Conservation (phyloP, 2,113 vertebrate genomes). For the Ochotona princeps region DNA sequence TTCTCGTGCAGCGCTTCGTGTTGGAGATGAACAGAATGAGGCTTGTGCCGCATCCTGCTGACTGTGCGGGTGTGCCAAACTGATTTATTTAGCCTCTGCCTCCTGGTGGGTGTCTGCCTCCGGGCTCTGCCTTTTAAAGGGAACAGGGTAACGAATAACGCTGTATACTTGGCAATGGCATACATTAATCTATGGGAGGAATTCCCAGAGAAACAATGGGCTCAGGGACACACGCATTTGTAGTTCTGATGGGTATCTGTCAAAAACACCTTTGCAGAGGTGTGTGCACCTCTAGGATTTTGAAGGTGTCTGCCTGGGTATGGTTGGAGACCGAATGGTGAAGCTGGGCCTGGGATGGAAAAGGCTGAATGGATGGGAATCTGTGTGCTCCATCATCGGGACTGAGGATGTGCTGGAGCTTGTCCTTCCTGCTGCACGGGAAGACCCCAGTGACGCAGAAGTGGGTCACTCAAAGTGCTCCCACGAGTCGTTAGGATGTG, state of each 20-base stretch:
- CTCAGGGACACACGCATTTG: rapidly evolving
- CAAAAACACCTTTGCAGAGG: neutral
- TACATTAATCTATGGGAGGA: rapidly evolving
- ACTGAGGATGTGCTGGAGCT: rapidly evolving
- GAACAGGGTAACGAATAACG: rapidly evolving
- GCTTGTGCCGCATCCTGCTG: rapidly evolving
- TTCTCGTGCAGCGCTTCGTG: rapidly evolving
- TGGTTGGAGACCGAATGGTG: neutral
- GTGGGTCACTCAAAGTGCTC: too few species aligned
- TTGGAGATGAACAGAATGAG: rapidly evolving
- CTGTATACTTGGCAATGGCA: rapidly evolving
- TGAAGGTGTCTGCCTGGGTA: rapidly evolving
- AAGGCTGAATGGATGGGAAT: neutral
- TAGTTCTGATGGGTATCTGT: neutral
- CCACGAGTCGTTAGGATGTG: neutral
- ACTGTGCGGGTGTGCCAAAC: rapidly evolving
- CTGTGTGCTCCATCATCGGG: neutral
- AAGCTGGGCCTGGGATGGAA: neutral
- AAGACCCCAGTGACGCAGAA: too few species aligned
- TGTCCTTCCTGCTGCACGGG: too few species aligned
- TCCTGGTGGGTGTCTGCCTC: rapidly evolving
- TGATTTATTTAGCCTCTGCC: neutral
- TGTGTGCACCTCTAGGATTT: rapidly evolving
- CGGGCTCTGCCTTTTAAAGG: neutral
- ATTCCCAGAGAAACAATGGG: neutral